Percentiles rank a stretch among this genome's conserved stretches.
phyloP scores from a whole-genome alignment of 2,888 invertebrate genomes.

The Machimus rusticus region DNA sequence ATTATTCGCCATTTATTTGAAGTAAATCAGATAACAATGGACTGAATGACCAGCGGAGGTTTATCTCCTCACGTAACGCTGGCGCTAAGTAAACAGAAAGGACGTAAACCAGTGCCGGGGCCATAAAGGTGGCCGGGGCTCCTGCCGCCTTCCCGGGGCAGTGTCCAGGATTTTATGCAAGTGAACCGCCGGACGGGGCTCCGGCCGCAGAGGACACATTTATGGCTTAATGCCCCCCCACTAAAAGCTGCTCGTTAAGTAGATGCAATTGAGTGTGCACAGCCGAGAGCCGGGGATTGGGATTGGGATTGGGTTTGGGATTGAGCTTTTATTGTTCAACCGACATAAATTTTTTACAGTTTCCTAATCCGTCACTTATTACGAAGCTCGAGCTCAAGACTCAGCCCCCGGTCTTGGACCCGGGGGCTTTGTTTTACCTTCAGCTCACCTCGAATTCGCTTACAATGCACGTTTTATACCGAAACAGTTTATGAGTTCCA shows the following conservation, averaged over 20 bases:
- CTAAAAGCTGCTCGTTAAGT: slow-evolving; percentile 47
- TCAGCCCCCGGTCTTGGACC: neutral
- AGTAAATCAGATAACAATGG: slow-evolving; percentile 49
- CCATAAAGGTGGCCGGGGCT: slow-evolving; percentile 46
- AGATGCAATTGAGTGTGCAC: slow-evolving; percentile 44
- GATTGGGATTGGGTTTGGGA: slow-evolving; percentile 33
- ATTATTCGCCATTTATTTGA: slow-evolving; percentile 60
- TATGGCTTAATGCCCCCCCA: slow-evolving; percentile 43
- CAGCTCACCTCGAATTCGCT: slow-evolving; percentile 40
- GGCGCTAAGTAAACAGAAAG: slow-evolving; percentile 44
- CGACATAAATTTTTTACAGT: slow-evolving; percentile 48
- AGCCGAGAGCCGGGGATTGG: slow-evolving; percentile 17
- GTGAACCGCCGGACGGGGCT: neutral
- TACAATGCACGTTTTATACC: slow-evolving; percentile 44
- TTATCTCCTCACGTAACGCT: slow-evolving; percentile 43
- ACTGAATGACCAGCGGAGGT: slow-evolving; percentile 46
- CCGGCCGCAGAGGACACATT: slow-evolving; percentile 43
- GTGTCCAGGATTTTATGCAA: slow-evolving; percentile 21
- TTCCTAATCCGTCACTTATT: slow-evolving; percentile 49
- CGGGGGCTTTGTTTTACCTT: slow-evolving; percentile 19
- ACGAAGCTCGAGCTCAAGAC: slow-evolving; percentile 13
- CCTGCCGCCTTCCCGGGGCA: slow-evolving; percentile 12
- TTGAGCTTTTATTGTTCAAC: slow-evolving; percentile 43
- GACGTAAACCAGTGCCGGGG: slow-evolving; percentile 41
- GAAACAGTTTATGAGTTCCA: slow-evolving; percentile 41